These are phyloP conservation scores for Andrena minutula DNA, from an alignment of 2,888 invertebrate genomes.

Conservation along the genomic window DNA sequence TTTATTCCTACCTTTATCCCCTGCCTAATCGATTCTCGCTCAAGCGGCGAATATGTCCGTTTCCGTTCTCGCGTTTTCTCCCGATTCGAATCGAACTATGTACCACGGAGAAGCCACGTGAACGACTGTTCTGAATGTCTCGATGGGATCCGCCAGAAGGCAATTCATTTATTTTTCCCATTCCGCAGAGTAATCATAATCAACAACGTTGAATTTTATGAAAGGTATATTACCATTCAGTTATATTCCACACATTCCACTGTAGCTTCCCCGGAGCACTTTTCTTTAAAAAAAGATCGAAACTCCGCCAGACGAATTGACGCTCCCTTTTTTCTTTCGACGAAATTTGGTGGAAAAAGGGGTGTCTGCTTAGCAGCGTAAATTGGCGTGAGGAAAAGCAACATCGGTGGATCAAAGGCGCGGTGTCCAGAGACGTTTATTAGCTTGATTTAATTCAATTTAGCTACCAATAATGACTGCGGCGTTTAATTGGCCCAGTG, in stretches of 20 bases:
- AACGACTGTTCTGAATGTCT: slow-evolving; percentile 45
- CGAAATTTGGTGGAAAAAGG: slow-evolving; percentile 39
- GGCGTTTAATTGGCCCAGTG: slow-evolving; percentile 75
- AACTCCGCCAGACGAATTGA: neutral
- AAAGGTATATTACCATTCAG: too few species aligned
- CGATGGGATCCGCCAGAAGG: slow-evolving; percentile 11
- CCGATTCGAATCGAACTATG: neutral
- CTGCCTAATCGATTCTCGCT: slow-evolving; percentile 72
- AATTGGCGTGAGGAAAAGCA: slow-evolving; percentile 79
- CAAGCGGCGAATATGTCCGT: slow-evolving; percentile 47
- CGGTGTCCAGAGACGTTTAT: slow-evolving; percentile 71
- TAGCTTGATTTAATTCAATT: slow-evolving; percentile 82
- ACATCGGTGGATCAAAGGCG: slow-evolving; percentile 71
- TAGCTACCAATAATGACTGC: slow-evolving; percentile 78
- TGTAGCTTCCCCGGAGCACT: too few species aligned
- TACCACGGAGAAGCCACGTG: slow-evolving; percentile 35
- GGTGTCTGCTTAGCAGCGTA: slow-evolving; percentile 36
- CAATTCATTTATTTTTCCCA: neutral
- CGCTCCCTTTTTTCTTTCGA: neutral
- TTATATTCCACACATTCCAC: too few species aligned
- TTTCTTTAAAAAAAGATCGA: too few species aligned
- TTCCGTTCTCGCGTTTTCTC: slow-evolving; percentile 45
- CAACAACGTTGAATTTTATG: too few species aligned
- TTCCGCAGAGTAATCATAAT: neutral
- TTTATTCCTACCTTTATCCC: slow-evolving; percentile 77